phyloP scores from a whole-genome alignment of 2,797 vertebrate genomes.

The Alauda arvensis region DNA sequence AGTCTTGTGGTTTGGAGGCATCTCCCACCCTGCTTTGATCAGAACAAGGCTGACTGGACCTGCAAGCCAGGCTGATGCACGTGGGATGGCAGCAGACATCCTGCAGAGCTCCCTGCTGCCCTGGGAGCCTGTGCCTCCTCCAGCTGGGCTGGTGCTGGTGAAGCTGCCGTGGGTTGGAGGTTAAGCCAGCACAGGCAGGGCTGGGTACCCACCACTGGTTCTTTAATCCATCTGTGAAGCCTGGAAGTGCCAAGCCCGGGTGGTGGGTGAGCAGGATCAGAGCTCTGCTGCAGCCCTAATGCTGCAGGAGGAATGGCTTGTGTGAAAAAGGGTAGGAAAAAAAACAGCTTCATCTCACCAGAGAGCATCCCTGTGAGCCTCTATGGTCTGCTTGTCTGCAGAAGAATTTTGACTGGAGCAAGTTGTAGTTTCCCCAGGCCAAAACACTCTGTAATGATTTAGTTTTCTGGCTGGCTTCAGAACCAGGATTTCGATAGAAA shows the following conservation, averaged over 20 bases:
- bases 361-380: not conserved
- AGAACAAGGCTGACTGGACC: not conserved
- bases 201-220: not conserved
- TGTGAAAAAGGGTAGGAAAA: not conserved
- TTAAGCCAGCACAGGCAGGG: not conserved
- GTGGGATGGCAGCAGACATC: not conserved
- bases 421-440: not conserved
- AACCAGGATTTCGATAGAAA: not conserved
- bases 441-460: not conserved
- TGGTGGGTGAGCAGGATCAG: not conserved
- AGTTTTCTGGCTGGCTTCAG: not conserved
- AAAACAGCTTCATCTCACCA: not conserved
- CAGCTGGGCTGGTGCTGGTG: not conserved
- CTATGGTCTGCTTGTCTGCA: not conserved
- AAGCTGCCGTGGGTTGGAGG: not conserved
- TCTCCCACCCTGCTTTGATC: not conserved
- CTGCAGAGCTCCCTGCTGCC: not conserved
- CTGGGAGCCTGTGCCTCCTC: not conserved
- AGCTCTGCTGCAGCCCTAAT: not conserved
- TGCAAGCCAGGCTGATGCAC: rapidly evolving
- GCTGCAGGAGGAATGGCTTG: not conserved
- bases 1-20: not conserved
- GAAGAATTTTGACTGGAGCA: not conserved
- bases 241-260: not conserved
- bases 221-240: not conserved